These are phyloP conservation scores for Digitonthophagus gazella DNA, from an alignment of 2,888 invertebrate genomes.

Conservation along the genomic window DNA sequence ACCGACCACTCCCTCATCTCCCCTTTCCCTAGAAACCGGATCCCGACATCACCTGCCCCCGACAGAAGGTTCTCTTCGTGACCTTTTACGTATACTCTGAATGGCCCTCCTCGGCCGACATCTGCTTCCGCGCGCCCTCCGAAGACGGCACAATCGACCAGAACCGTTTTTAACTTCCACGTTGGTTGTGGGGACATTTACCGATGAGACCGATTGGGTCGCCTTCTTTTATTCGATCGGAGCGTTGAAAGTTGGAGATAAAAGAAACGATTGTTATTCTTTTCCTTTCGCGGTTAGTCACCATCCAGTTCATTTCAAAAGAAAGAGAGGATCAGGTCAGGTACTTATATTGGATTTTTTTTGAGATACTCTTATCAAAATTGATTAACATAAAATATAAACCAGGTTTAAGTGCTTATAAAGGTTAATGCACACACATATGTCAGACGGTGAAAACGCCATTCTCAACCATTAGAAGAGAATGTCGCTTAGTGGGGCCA, in stretches of 20 bases:
- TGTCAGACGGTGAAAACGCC: no score
- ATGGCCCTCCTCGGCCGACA: constrained; percentile 36
- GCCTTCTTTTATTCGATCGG: not conserved
- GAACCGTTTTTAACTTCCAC: not conserved
- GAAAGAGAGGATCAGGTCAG: no score
- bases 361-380: no score
- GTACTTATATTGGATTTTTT: no score
- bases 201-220: not conserved
- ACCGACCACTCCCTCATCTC: constrained; percentile 37
- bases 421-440: no score
- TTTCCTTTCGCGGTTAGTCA: not conserved
- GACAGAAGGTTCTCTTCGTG: constrained; percentile 36
- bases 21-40: constrained; percentile 36
- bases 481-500: no score
- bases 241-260: not conserved
- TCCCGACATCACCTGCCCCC: constrained; percentile 41
- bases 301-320: no score
- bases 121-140: constrained; percentile 42
- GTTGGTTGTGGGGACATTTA: not conserved
- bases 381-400: no score
- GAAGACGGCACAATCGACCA: constrained; percentile 15
- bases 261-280: not conserved
- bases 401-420: no score
- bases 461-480: no score
- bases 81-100: constrained; percentile 39